Percentiles rank a stretch among this genome's conserved stretches.
phyloP scores from a whole-genome alignment of 2,797 vertebrate genomes.

The Sebastes steindachneri region DNA sequence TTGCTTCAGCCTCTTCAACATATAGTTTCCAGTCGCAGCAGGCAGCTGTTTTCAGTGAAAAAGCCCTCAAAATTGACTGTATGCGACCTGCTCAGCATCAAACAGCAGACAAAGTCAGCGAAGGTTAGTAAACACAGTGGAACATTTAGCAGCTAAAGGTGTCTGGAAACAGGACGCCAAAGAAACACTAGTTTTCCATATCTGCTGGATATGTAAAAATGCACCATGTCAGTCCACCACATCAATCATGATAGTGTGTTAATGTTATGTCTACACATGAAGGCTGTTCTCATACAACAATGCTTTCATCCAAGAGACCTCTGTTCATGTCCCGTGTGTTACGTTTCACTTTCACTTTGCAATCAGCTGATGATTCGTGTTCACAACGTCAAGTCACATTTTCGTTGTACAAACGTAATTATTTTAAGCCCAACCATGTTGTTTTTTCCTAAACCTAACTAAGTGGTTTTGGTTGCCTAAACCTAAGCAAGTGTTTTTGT shows the following conservation, averaged over 20 bases:
- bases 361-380: too few relatives aligned
- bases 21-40: neutral
- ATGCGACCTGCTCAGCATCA: neutral
- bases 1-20: neutral
- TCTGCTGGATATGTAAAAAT: neutral
- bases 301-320: too few relatives aligned
- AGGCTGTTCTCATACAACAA: too few relatives aligned
- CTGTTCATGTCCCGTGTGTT: too few relatives aligned
- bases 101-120: neutral
- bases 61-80: neutral
- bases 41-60: neutral
- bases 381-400: too few relatives aligned
- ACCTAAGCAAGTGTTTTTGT: too few relatives aligned
- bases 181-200: neutral
- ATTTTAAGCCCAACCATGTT: too few relatives aligned
- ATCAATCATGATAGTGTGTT: neutral
- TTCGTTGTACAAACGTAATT: too few relatives aligned
- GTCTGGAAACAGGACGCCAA: neutral
- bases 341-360: too few relatives aligned
- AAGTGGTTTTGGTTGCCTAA: too few relatives aligned
- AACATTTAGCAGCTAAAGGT: neutral
- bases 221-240: neutral
- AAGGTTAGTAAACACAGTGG: neutral
- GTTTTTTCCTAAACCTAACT: too few relatives aligned
- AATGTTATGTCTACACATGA: neutral